Percentiles rank a stretch among this genome's conserved stretches.
Evolutionary conservation across 2,888 invertebrate genomes (phyloP).

Genomic region (Drosophila borealis): DNA sequence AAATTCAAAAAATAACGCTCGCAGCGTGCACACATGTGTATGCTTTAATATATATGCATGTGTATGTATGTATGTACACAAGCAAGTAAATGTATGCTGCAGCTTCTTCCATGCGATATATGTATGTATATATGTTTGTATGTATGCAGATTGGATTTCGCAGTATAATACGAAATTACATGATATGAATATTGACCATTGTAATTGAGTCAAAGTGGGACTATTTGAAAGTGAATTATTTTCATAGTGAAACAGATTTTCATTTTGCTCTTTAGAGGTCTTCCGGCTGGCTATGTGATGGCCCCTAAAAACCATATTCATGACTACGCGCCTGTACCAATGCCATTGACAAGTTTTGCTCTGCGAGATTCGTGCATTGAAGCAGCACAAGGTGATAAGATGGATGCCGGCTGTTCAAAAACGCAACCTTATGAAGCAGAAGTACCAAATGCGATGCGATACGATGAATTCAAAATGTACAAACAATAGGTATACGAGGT

Average conservation of each 20-base stretch:
- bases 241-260: conserved; percentile 20
- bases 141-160: conserved; percentile 2
- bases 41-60: not conserved
- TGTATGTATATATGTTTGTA: too few relatives aligned
- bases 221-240: conserved; percentile 10
- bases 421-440: conserved; percentile 46
- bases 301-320: conserved; percentile 31
- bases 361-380: conserved; percentile 35
- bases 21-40: conserved; percentile 1
- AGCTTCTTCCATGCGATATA: conserved; percentile 23
- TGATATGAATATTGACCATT: conserved; percentile 18
- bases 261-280: conserved; percentile 22
- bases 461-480: conserved; percentile 37
- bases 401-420: conserved; percentile 55
- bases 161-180: conserved; percentile 9
- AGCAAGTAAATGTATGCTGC: conserved; percentile 1
- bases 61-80: not conserved
- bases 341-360: conserved; percentile 60
- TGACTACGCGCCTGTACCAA: conserved; percentile 57
- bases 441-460: conserved; percentile 37
- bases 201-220: conserved; percentile 13
- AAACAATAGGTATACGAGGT: conserved; percentile 46
- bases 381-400: conserved; percentile 57
- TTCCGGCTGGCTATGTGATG: conserved; percentile 31
- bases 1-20: conserved; percentile 67